phyloP scores from a whole-genome alignment of 2,888 invertebrate genomes.

The Unio pictorum region DNA sequence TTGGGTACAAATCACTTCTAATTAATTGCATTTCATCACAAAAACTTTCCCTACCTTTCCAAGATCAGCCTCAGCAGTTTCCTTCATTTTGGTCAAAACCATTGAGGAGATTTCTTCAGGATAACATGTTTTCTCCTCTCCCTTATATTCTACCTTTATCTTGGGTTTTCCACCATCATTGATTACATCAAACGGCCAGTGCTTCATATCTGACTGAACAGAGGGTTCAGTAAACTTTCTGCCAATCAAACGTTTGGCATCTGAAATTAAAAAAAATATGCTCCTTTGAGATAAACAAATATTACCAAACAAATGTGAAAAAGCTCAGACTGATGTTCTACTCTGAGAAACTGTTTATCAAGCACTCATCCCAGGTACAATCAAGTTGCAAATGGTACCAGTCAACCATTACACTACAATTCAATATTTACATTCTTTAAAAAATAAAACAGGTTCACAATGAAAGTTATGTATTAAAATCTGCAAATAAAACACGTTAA shows the following conservation, averaged over 20 bases:
- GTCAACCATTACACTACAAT: too few relatives aligned
- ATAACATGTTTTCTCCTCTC: constrained; percentile 88
- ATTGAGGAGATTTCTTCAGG: constrained; percentile 94
- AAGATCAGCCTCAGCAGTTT: constrained; percentile 74
- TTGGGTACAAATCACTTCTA: not conserved
- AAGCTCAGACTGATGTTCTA: not conserved
- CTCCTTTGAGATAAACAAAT: not conserved
- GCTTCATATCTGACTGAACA: constrained; percentile 85
- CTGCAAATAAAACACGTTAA: too few relatives aligned
- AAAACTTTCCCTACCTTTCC: constrained; percentile 75
- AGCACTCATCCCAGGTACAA: too few relatives aligned
- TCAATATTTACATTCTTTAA: too few relatives aligned
- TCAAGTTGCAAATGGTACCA: too few relatives aligned
- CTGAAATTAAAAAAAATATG: constrained; percentile 41
- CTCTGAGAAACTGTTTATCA: too few relatives aligned
- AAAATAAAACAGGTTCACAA: too few relatives aligned
- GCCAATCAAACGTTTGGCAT: constrained; percentile 81
- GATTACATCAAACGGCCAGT: constrained; percentile 83
- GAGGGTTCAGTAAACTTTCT: constrained; percentile 84
- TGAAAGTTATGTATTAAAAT: too few relatives aligned
- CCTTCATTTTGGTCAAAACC: constrained; percentile 94
- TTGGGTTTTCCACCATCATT: constrained; percentile 66
- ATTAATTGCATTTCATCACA: not conserved
- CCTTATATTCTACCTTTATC: constrained; percentile 80
- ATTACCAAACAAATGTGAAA: not conserved